Evolutionary conservation across 1,140 invertebrate genomes (phyloP), one percentile per base, ranked within the genome.

Genomic region (Nasonia longicornis): DNA sequence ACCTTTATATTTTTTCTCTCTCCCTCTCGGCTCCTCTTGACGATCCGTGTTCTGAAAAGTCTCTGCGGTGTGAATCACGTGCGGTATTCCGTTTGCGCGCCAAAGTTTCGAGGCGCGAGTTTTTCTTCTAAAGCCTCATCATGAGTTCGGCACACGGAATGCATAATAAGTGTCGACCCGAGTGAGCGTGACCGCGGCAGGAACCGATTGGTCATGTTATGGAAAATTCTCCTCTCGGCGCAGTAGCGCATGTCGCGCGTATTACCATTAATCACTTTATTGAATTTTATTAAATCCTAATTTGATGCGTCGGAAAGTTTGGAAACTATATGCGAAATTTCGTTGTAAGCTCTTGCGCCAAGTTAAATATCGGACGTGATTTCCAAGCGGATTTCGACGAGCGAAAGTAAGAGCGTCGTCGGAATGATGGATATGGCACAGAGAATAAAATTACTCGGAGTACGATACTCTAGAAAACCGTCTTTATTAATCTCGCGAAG

Each of bases 61-160:
- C 1, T 48, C 45, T 12, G 26, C 26, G 0, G 45, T 16, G 2
- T 48, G 14, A 48, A 48, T 48, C 45, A 48, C 45, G 0, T 2
- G 3, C 12, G 26, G 26, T 10, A 48, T 67, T 69, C 14, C 64
- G 8, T 70, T 78, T 35, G 20, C 52, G 26, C 16, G 31, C 3
- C 29, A 70, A 58, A 70, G 67, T 78, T 70, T 52, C 31, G 6
- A 22, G 35, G 26, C 29, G 20, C 29, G 20, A 70, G 31, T 69
- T 78, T 70, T 70, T 22, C 38, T 70, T 52, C 11, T 20, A 38
- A 73, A 73, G 52, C 0, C 70, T 79, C 22, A 45, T 79, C 73
- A 73, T 29, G n/a, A 64, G n/a, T 64, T 73, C 16, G 31, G 48
- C n/a, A 64, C 52, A 26, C 12, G 52, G 52, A 79, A 79, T 71